Conservation (phyloP, 2,888 invertebrate species). For the Subacronicta megacephala region DNA sequence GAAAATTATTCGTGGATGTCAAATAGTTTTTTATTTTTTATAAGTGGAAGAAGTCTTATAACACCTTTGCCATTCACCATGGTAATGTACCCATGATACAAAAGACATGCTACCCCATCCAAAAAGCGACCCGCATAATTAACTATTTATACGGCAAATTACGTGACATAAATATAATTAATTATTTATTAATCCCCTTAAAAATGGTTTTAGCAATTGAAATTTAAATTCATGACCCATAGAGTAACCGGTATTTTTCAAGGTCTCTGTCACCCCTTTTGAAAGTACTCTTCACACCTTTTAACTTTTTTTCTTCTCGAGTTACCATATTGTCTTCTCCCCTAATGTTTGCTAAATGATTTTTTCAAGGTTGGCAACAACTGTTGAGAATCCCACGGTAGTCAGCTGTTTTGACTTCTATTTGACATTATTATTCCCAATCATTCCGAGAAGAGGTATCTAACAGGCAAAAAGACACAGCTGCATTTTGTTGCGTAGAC, state of each 20-base stretch:
- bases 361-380: constrained; percentile 70
- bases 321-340: constrained; percentile 59
- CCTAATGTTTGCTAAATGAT: constrained; percentile 74
- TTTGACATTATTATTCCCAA: not conserved
- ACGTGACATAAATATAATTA: constrained; percentile 50
- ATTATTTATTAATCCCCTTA: constrained; percentile 56
- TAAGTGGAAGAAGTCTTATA: constrained; percentile 10
- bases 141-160: constrained; percentile 51
- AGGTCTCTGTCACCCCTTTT: constrained; percentile 56
- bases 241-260: constrained; percentile 53
- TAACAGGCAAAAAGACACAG: not conserved
- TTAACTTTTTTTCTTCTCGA: constrained; percentile 55
- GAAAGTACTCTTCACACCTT: constrained; percentile 61
- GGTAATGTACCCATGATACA: constrained; percentile 9
- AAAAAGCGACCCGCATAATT: constrained; percentile 47
- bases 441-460: not conserved
- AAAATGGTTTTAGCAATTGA: constrained; percentile 46
- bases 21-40: not conserved
- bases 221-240: constrained; percentile 54
- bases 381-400: constrained; percentile 71
- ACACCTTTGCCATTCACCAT: constrained; percentile 28
- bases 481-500: not conserved
- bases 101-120: constrained; percentile 3
- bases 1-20: not conserved
- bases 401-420: constrained; percentile 24